phyloP scores from a whole-genome alignment of 2,888 invertebrate genomes.

The Endomychus coccineus region DNA sequence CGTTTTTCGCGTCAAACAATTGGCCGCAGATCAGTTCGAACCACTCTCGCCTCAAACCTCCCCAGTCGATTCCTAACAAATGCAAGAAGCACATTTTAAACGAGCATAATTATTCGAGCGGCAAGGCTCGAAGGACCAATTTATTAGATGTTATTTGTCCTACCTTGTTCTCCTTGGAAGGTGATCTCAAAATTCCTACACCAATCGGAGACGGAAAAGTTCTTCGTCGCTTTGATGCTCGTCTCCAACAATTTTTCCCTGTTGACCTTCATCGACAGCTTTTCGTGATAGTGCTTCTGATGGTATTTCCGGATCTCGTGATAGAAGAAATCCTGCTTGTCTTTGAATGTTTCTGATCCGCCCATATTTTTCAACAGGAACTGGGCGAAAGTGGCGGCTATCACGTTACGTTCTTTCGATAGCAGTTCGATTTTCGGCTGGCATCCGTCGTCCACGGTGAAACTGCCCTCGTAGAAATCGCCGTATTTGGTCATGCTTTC shows the following conservation, averaged over 20 bases:
- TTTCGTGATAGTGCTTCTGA: conserved; percentile 81
- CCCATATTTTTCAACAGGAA: conserved; percentile 90
- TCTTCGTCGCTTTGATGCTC: conserved; percentile 77
- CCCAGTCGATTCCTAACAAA: conserved; percentile 80
- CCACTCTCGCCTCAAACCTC: conserved; percentile 90
- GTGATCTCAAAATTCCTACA: conserved; percentile 89
- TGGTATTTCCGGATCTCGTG: conserved; percentile 75
- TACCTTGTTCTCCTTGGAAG: conserved; percentile 91
- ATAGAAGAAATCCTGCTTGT: conserved; percentile 72
- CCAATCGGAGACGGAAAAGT: conserved; percentile 86
- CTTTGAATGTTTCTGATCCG: conserved; percentile 90
- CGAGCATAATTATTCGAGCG: too few species aligned
- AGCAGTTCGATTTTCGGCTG: conserved; percentile 79
- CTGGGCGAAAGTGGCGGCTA: conserved; percentile 87
- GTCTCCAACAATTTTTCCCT: conserved; percentile 76
- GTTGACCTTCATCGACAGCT: conserved; percentile 71
- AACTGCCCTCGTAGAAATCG: conserved; percentile 43
- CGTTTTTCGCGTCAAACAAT: conserved; percentile 76
- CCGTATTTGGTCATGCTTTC: too few species aligned
- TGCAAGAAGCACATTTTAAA: too few species aligned
- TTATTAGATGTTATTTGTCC: too few species aligned
- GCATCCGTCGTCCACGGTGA: conserved; percentile 85
- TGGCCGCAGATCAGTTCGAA: conserved; percentile 83
- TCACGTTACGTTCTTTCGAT: conserved; percentile 79
- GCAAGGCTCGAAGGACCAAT: not conserved